A percentile compares a stretch with the other conserved stretches of the same genome.
phyloP scores from a whole-genome alignment of 2,113 vertebrate genomes.

The Centrocercus urophasianus region DNA sequence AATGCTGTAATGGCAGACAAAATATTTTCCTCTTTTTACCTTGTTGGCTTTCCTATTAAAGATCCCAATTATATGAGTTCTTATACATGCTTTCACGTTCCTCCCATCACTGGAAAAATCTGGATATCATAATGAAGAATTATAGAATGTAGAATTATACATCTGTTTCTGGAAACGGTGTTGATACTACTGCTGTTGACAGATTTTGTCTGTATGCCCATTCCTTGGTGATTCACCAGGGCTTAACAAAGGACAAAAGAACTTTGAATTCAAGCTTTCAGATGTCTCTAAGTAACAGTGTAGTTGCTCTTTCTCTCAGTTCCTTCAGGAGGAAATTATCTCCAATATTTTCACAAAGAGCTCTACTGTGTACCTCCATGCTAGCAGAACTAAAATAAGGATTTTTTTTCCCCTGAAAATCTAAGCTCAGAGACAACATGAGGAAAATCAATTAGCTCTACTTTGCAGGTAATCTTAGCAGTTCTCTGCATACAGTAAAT shows the following conservation, averaged over 20 bases:
- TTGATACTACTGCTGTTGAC: accelerated
- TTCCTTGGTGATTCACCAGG: neutral
- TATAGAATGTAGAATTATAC: neutral
- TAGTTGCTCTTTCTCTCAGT: neutral
- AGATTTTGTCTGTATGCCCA: neutral
- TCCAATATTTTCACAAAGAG: neutral
- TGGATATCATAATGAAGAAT: neutral
- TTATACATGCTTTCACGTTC: neutral
- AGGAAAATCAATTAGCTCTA: neutral
- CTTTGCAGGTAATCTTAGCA: neutral
- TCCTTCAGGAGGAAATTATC: neutral
- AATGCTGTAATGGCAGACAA: neutral
- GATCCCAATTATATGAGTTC: neutral
- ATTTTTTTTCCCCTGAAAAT: neutral
- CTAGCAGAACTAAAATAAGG: neutral
- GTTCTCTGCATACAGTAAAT: neutral
- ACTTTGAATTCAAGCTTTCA: neutral
- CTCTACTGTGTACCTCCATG: neutral
- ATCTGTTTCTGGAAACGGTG: neutral
- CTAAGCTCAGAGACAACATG: neutral
- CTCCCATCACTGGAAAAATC: neutral
- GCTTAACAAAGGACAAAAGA: neutral
- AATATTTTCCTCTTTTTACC: neutral
- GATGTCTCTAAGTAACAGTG: neutral
- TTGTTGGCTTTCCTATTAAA: neutral